Conservation (phyloP, 37 sponge, comb jelly and placozoan genomes). For the Beroe ovata region DNA sequence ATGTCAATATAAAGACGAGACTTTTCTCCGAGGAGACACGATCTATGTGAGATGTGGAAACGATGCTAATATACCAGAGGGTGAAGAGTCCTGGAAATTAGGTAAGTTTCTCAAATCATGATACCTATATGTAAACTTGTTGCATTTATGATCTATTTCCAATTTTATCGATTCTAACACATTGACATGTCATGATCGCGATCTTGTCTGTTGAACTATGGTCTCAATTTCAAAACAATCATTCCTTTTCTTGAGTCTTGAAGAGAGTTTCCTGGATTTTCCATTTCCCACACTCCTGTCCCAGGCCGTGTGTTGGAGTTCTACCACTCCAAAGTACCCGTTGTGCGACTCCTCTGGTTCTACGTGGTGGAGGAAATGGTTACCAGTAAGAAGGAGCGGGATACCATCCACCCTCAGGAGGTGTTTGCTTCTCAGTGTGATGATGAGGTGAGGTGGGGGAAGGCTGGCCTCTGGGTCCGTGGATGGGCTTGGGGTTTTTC, state of each 20-base stretch:
- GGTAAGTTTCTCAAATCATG: slow-evolving; percentile 7
- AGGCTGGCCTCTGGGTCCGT: no score
- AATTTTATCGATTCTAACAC: no score
- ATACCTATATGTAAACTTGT: no score
- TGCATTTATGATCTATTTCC: no score
- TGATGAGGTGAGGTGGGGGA: slow-evolving; percentile 11
- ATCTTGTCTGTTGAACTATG: no score
- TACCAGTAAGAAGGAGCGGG: slow-evolving; percentile 45
- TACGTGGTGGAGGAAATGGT: slow-evolving; percentile 65
- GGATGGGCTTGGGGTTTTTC: no score
- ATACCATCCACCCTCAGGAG: slow-evolving; percentile 40
- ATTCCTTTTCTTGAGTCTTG: no score
- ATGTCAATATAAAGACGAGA: slow-evolving; percentile 18
- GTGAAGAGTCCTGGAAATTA: slow-evolving; percentile 20
- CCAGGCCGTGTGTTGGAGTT: slow-evolving; percentile 38
- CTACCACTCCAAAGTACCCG: slow-evolving; percentile 11
- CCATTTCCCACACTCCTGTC: neutral
- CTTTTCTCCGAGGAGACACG: neutral
- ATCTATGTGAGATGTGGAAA: slow-evolving; percentile 56
- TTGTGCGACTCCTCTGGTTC: slow-evolving; percentile 54
- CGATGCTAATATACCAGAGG: neutral
- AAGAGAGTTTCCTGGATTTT: no score
- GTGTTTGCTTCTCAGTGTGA: slow-evolving; percentile 43
- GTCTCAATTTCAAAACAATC: no score
- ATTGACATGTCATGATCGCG: no score